Conservation (phyloP, 2,113 vertebrate genomes). For the Spea bombifrons region DNA sequence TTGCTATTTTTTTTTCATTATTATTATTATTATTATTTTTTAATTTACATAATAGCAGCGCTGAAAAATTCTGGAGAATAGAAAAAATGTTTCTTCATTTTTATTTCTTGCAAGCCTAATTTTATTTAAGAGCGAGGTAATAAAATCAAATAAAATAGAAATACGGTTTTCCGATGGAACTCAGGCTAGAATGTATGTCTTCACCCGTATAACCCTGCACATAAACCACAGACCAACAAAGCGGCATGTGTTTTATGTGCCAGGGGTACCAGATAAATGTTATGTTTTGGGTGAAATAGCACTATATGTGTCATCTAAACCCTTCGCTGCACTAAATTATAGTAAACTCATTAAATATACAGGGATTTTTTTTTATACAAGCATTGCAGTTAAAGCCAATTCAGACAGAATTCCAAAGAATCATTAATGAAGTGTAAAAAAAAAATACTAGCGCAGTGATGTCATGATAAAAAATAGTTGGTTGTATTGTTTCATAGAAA, state of each 20-base stretch:
- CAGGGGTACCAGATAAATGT: not conserved
- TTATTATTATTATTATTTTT: too few relatives aligned
- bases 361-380: not conserved
- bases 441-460: not conserved
- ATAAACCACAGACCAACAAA: not conserved
- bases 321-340: constrained; percentile 23
- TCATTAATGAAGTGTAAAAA: not conserved
- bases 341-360: not conserved
- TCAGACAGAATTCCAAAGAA: constrained; percentile 5
- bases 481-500: not conserved
- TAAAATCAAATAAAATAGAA: not conserved
- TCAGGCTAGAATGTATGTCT: not conserved
- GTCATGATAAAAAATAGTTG: not conserved
- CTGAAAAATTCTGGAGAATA: too few relatives aligned
- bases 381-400: not conserved
- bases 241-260: not conserved
- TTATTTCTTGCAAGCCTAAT: not conserved
- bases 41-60: too few relatives aligned
- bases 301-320: constrained; percentile 3
- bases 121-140: not conserved
- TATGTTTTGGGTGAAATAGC: not conserved
- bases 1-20: too few relatives aligned
- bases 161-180: not conserved
- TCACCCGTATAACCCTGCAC: not conserved
- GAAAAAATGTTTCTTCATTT: too few relatives aligned